Conservation (phyloP, 2,113 vertebrate species). For the Tetrax tetrax region DNA sequence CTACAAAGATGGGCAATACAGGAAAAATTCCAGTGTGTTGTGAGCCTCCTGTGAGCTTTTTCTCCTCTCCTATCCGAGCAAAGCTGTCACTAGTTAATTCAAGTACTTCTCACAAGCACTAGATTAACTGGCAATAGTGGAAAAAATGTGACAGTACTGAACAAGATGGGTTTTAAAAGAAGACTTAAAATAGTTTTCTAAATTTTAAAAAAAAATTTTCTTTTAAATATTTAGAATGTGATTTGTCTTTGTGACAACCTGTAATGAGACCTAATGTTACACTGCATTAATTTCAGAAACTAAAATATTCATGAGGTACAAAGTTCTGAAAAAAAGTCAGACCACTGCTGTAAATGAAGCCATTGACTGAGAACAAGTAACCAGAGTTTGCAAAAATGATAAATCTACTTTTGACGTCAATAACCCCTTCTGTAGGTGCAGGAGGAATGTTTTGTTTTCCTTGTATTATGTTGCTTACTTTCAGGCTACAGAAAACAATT, state of each 20-base stretch:
- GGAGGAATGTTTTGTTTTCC: not conserved
- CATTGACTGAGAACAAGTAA: not conserved
- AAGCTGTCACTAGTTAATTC: not conserved
- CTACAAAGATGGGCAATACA: not conserved
- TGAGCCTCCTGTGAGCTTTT: not conserved
- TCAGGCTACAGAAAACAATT: not conserved
- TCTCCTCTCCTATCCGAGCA: not conserved
- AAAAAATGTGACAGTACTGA: not conserved
- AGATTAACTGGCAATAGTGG: not conserved
- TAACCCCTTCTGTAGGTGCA: not conserved
- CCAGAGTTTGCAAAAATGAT: not conserved
- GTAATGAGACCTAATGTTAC: slow-evolving; percentile 7
- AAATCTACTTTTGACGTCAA: not conserved
- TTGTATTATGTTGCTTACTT: not conserved
- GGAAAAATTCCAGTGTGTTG: not conserved
- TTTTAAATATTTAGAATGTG: slow-evolving; percentile 52
- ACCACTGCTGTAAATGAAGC: not conserved
- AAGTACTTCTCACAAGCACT: not conserved
- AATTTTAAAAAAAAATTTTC: not conserved
- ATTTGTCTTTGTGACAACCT: slow-evolving; percentile 44
- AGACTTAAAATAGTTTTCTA: not conserved
- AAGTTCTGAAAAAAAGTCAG: slow-evolving; percentile 1
- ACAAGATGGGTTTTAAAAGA: not conserved
- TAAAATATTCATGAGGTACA: slow-evolving; percentile 27
- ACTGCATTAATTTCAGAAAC: slow-evolving; percentile 19